These are phyloP conservation scores for Pogonus chalceus DNA, from an alignment of 1,140 invertebrate genomes.

Conservation along the genomic window DNA sequence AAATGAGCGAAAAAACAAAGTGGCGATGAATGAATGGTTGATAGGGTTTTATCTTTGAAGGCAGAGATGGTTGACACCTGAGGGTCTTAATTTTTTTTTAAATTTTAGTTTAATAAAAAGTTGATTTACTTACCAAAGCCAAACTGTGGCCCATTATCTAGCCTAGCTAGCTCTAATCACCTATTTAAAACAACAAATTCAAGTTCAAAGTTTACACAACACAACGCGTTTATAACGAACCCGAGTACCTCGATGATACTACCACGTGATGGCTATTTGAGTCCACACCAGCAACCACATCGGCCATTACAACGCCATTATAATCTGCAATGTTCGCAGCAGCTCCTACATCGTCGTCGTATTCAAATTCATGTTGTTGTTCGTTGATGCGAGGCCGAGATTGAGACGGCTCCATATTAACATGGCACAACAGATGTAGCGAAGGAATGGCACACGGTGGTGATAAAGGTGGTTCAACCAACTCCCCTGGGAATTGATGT, in stretches of 20 bases:
- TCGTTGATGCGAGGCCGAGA: slow-evolving; percentile 9
- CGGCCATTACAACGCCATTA: background rate
- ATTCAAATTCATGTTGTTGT: background rate
- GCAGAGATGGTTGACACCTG: slow-evolving; percentile 9
- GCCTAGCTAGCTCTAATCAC: background rate
- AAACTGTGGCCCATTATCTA: background rate
- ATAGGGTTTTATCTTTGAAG: slow-evolving; percentile 1
- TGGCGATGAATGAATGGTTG: background rate
- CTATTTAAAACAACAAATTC: background rate
- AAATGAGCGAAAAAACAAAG: no score
- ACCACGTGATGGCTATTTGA: background rate
- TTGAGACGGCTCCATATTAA: slow-evolving; percentile 2
- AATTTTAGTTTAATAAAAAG: background rate
- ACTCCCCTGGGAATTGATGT: no score
- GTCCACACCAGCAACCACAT: background rate
- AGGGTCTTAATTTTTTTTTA: slow-evolving; percentile 3
- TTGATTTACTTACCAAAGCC: slow-evolving; percentile 7
- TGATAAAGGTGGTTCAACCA: no score
- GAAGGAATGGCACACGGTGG: no score
- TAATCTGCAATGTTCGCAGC: background rate
- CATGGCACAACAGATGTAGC: no score
- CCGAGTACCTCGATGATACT: background rate
- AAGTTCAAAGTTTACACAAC: background rate
- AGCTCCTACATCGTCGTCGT: background rate
- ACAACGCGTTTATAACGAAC: no score